Base-by-base conservation (phyloP, 2,888 invertebrate species). In the Hyalella azteca region DNA sequence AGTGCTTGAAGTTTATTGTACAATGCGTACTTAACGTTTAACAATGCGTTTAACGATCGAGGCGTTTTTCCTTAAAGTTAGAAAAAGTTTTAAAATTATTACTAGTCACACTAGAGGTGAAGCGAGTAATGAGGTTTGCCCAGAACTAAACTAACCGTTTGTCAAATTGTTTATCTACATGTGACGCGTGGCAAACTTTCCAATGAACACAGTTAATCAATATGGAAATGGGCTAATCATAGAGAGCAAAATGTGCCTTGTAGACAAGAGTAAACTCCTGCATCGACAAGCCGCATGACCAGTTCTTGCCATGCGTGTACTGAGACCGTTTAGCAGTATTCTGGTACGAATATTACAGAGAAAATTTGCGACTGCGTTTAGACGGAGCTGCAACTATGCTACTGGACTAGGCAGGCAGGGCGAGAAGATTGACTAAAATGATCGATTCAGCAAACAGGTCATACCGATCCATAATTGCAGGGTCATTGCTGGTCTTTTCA, bases 181-280 rank as follows among this genome's bases (percentile, higher is more conserved):
- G 66, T n/a, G 66, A 36, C 32, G 36, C 39, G 19, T 19, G 66
- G 36, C 36, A 36, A 66, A 36, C 36, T 15, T 36, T 32, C 66
- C 66, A 66, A 66, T 66, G 36, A 29, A 19, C 19, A 66, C 66
- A 32, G 29, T 66, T 66, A 66, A 66, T 66, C 66, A 66, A 66
- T 66, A 66, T 66, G 66, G 66, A 66, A 66, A 66, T 66, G 36
- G 66, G 66, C 66, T 66, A 66, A 66, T 66, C 66, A 66, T 66
- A 36, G 66, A 13, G 66, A 36, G 66, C n/a, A 66, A 66, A 36
- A 66, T 29, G 66, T 36, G 29, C 66, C 66, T 66, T 36, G 66
- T 66, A 36, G 66, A 66, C 66, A 36, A 66, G 66, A 29, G 66
- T 66, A 66, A 66, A 66, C 66, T 66, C 39, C 19, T 32, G 66